These are phyloP conservation scores for Leucosticte australis DNA, from an alignment of 2,113 vertebrate species.

Conservation along the genomic window DNA sequence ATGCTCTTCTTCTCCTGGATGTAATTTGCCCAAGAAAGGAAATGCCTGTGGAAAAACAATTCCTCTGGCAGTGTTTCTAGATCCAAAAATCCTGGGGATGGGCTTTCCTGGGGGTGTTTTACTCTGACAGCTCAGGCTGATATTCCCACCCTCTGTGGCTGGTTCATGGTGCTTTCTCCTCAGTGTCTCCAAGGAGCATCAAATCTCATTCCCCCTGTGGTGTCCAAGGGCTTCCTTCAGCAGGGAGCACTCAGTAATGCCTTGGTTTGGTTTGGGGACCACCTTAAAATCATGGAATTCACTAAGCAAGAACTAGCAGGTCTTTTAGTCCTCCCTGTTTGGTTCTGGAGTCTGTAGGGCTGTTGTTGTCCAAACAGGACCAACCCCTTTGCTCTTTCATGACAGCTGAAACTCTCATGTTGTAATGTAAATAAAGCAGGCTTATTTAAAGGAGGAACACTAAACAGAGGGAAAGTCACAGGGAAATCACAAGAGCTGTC, in stretches of 20 bases:
- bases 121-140: background rate
- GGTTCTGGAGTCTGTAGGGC: background rate
- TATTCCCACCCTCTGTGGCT: background rate
- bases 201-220: fast-evolving
- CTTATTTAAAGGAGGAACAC: background rate
- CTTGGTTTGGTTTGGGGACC: background rate
- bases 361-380: background rate
- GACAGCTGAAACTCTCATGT: background rate
- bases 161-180: background rate
- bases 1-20: slow-evolving; percentile 5
- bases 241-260: background rate
- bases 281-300: background rate
- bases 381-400: background rate
- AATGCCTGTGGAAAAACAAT: background rate
- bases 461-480: background rate
- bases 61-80: background rate
- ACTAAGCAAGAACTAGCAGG: background rate
- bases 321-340: background rate
- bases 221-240: background rate
- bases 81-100: background rate
- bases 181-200: background rate
- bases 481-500: background rate
- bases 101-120: background rate
- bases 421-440: background rate
- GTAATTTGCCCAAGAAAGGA: background rate